A percentile compares a stretch with the other conserved stretches of the same genome.
phyloP scores from a whole-genome alignment of 2,888 invertebrate genomes.

The Selenia dentaria region DNA sequence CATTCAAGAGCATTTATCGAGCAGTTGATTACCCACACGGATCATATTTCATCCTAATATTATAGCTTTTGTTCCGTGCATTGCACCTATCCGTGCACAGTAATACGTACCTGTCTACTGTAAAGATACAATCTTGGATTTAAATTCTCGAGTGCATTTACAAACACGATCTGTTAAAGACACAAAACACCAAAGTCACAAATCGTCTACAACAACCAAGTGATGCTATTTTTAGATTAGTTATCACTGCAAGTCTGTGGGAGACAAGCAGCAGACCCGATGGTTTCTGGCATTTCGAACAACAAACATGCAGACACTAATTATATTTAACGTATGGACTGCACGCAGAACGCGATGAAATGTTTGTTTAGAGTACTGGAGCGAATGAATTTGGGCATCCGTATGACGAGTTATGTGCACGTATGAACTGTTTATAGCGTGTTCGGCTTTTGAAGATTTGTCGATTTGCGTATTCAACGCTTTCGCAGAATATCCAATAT shows the following conservation, averaged over 20 bases:
- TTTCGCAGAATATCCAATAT: constrained; percentile 1
- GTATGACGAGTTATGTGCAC: constrained; percentile 7
- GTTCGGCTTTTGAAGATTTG: constrained; percentile 7
- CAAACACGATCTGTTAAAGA: not conserved
- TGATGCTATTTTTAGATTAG: constrained; percentile 29
- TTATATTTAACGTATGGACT: constrained; percentile 42
- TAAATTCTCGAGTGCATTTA: constrained; percentile 1
- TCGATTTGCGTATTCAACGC: constrained; percentile 3
- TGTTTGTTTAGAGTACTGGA: constrained; percentile 29
- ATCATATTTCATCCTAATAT: constrained; percentile 14
- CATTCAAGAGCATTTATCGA: constrained; percentile 11
- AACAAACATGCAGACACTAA: constrained; percentile 63
- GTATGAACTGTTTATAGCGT: not conserved
- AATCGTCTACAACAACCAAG: constrained; percentile 10
- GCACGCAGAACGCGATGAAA: constrained; percentile 27
- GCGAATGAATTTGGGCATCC: constrained; percentile 17
- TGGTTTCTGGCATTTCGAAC: constrained; percentile 46
- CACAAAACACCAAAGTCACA: constrained; percentile 14
- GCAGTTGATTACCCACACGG: constrained; percentile 4
- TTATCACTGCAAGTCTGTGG: constrained; percentile 32
- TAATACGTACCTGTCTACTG: too few species aligned
- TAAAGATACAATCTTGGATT: constrained; percentile 6
- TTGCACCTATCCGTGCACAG: too few species aligned
- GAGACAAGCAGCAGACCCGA: constrained; percentile 59
- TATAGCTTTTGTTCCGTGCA: constrained; percentile 2